A percentile compares a stretch with the other conserved stretches of the same genome.
Conservation (phyloP, 2,888 invertebrate species). For the Hydrotaea cyrtoneurina region DNA sequence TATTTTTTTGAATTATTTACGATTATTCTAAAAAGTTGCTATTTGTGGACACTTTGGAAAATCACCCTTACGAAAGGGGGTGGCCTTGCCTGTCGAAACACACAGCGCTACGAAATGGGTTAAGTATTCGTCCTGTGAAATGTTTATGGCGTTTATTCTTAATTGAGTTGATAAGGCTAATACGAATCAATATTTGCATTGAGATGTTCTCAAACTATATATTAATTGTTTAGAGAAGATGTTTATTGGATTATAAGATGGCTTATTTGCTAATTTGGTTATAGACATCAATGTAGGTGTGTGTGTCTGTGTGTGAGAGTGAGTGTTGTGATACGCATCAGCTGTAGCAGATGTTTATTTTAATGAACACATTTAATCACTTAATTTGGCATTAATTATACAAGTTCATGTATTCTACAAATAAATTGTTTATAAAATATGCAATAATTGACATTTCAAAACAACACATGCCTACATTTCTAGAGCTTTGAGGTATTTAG, state of each 20-base stretch:
- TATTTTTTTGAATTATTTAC: no score
- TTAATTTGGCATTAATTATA: constrained; percentile 2
- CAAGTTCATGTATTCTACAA: neutral
- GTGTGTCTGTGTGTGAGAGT: neutral
- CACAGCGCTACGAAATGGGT: no score
- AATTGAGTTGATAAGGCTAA: constrained; percentile 24
- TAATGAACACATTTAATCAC: neutral
- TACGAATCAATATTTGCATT: constrained; percentile 20
- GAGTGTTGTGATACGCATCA: no score
- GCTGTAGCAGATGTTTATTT: no score
- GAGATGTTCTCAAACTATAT: neutral
- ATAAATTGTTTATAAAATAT: neutral
- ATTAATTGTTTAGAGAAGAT: neutral
- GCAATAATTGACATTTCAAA: neutral
- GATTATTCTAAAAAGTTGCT: no score
- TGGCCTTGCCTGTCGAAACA: no score
- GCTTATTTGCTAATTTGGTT: constrained; percentile 6
- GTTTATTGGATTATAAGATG: neutral
- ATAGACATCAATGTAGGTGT: neutral
- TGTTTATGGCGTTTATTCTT: constrained; percentile 17
- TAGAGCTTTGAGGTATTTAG: no score
- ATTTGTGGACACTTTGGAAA: no score
- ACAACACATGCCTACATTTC: no score
- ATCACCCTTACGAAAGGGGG: no score
- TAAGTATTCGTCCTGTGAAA: no score